phyloP scores from a whole-genome alignment of 1,140 invertebrate genomes.

The Scaptomyza hsui region DNA sequence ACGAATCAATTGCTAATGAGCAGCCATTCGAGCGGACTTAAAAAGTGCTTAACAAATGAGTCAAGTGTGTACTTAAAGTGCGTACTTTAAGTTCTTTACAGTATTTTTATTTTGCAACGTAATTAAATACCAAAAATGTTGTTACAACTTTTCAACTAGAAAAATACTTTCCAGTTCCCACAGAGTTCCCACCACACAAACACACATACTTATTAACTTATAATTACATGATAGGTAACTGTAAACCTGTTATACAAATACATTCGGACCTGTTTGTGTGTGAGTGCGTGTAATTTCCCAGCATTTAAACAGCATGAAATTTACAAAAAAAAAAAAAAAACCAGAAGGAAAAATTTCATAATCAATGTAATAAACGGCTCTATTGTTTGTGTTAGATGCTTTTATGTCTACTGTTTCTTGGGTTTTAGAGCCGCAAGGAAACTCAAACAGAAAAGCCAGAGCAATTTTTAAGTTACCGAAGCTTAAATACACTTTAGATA shows the following conservation, averaged over 20 bases:
- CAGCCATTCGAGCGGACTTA: conserved; percentile 1
- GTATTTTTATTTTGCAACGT: not conserved
- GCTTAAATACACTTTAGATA: not conserved
- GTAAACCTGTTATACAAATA: conserved; percentile 56
- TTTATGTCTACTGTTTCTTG: conserved; percentile 19
- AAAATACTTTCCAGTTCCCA: conserved; percentile 39
- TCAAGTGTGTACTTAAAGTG: not conserved
- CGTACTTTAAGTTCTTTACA: not conserved
- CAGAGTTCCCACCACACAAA: conserved; percentile 25
- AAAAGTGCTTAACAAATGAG: not conserved
- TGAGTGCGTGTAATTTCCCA: conserved; percentile 59
- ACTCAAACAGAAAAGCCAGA: not conserved
- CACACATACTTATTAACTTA: conserved; percentile 12
- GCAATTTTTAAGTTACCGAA: not conserved
- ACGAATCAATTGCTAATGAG: conserved; percentile 41
- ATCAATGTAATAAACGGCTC: conserved; percentile 66
- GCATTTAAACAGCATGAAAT: conserved; percentile 62
- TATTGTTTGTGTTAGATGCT: conserved; percentile 52
- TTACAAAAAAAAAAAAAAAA: conserved; percentile 40
- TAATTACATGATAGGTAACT: conserved; percentile 57
- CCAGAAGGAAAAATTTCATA: conserved; percentile 66
- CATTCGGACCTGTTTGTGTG: conserved; percentile 3
- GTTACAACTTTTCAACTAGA: conserved; percentile 5
- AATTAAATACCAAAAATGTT: conserved; percentile 16
- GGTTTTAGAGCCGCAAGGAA: conserved; percentile 28